phyloP scores from a whole-genome alignment of 1,140 invertebrate genomes.

The Drosophila carrolli region DNA sequence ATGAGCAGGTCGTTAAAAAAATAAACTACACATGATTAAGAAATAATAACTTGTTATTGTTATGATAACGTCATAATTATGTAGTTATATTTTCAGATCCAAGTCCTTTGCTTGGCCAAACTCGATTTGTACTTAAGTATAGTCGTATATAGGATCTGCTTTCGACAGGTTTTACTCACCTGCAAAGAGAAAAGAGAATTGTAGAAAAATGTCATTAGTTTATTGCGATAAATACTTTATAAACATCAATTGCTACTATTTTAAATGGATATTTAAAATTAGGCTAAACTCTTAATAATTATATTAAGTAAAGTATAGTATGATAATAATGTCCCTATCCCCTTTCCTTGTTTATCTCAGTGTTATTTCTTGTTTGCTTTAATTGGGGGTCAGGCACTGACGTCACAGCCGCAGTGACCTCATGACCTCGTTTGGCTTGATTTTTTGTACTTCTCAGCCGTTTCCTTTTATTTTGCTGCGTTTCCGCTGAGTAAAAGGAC shows the following conservation, averaged over 20 bases:
- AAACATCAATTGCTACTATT: too few relatives aligned
- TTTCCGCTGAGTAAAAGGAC: slow-evolving; percentile 28
- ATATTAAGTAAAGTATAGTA: too few relatives aligned
- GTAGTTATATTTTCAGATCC: background rate
- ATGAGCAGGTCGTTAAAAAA: background rate
- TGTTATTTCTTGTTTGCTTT: background rate
- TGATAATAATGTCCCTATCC: too few relatives aligned
- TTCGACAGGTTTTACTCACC: slow-evolving; percentile 52
- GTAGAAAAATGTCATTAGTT: background rate
- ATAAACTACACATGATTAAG: background rate
- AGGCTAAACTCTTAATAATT: too few relatives aligned
- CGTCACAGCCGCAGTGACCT: slow-evolving; percentile 54
- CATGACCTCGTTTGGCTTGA: slow-evolving; percentile 49
- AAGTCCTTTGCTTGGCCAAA: slow-evolving; percentile 39
- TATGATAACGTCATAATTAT: too few relatives aligned
- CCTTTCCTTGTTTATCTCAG: background rate
- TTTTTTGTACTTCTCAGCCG: background rate
- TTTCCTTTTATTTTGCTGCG: slow-evolving; percentile 4
- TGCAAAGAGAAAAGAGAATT: slow-evolving; percentile 49
- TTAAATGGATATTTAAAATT: too few relatives aligned
- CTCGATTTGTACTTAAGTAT: background rate
- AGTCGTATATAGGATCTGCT: background rate
- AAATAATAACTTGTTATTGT: background rate
- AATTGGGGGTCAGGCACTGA: slow-evolving; percentile 26
- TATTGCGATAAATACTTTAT: too few relatives aligned